phyloP scores from a whole-genome alignment of 1,140 invertebrate genomes.

The Drosophila miranda region DNA sequence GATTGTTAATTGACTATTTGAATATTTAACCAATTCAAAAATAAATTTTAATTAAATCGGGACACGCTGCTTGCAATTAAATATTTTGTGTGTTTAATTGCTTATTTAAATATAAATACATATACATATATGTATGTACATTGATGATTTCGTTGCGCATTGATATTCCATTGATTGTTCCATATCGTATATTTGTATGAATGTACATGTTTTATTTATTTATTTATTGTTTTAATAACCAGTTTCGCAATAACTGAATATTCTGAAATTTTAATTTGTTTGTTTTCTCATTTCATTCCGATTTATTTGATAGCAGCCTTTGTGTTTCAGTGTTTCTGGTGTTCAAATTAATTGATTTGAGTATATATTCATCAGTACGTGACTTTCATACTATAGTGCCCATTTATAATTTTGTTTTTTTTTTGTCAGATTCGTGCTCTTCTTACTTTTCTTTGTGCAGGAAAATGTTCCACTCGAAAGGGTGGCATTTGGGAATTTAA shows the following conservation, averaged over 20 bases:
- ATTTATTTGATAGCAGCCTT: conserved; percentile 22
- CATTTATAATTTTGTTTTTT: conserved; percentile 23
- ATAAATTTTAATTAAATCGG: conserved; percentile 53
- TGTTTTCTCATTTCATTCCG: conserved; percentile 22
- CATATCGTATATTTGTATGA: too few relatives aligned
- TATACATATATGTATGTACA: conserved; percentile 7
- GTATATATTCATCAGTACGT: conserved; percentile 38
- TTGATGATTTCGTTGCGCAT: conserved; percentile 28
- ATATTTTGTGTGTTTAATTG: conserved; percentile 45
- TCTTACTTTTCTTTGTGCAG: not conserved
- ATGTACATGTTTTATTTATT: conserved; percentile 24
- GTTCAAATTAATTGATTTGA: conserved; percentile 35
- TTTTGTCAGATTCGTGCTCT: not conserved
- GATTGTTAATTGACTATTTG: conserved; percentile 56
- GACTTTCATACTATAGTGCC: conserved; percentile 27
- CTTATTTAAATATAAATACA: conserved; percentile 41
- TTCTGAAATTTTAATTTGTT: conserved; percentile 19
- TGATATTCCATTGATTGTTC: conserved; percentile 5
- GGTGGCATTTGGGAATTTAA: not conserved
- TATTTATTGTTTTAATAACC: conserved; percentile 47
- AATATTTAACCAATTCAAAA: conserved; percentile 53
- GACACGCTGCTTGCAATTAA: conserved; percentile 35
- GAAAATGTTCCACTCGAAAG: not conserved
- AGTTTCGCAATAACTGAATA: conserved; percentile 40
- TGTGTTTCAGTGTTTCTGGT: conserved; percentile 11